These are phyloP conservation scores for Semnornis frantzii DNA, from an alignment of 2,113 vertebrate species.

Conservation along the genomic window DNA sequence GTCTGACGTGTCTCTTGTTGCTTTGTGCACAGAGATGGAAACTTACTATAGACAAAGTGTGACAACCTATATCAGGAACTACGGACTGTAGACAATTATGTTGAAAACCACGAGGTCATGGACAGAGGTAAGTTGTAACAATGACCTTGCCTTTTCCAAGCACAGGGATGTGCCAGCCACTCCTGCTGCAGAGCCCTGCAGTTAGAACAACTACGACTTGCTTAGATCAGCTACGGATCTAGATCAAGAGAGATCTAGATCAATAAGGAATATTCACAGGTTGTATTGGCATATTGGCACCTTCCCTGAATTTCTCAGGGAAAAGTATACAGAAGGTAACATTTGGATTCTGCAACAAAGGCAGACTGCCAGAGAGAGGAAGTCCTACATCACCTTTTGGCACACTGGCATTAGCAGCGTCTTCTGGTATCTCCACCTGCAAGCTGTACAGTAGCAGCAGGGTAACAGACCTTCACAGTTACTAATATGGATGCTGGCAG, in stretches of 20 bases:
- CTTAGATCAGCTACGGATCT: background rate
- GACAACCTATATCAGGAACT: background rate
- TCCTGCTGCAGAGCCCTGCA: background rate
- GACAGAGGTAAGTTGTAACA: background rate
- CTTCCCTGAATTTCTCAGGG: background rate
- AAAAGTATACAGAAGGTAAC: background rate
- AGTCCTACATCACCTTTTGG: background rate
- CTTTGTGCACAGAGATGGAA: background rate
- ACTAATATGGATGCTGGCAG: accelerated
- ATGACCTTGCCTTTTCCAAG: background rate
- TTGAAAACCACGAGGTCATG: background rate
- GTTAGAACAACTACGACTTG: background rate
- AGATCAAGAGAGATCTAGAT: background rate
- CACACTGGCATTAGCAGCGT: background rate
- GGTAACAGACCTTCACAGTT: background rate
- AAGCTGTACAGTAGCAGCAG: background rate
- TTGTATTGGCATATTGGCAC: background rate
- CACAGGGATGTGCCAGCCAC: background rate
- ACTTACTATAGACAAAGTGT: background rate
- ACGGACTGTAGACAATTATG: background rate
- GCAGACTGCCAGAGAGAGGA: background rate
- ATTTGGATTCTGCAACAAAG: background rate
- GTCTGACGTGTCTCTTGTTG: background rate
- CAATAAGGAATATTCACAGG: background rate
- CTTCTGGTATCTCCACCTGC: background rate